phyloP scores from a whole-genome alignment of 2,888 invertebrate genomes.

The Drosophila birchii region DNA sequence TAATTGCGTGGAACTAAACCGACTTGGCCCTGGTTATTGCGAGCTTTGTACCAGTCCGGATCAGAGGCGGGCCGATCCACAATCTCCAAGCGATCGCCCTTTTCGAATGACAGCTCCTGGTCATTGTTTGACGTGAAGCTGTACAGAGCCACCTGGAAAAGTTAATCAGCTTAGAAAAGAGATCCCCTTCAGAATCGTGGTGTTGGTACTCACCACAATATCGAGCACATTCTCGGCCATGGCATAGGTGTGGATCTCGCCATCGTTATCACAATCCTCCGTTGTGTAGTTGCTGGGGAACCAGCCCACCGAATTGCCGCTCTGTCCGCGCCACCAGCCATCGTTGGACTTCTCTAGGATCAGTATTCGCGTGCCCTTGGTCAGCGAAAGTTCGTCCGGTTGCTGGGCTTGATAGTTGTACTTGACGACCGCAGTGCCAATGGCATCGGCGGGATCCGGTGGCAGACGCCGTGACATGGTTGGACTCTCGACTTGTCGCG shows the following conservation, averaged over 20 bases:
- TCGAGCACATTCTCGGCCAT: slow-evolving; percentile 98
- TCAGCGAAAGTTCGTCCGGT: slow-evolving; percentile 96
- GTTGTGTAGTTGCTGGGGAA: slow-evolving; percentile 99
- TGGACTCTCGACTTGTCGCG: slow-evolving; percentile 91
- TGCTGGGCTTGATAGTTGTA: slow-evolving; percentile 98
- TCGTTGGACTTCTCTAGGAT: slow-evolving; percentile 99
- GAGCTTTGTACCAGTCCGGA: slow-evolving; percentile 98
- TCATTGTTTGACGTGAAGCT: slow-evolving; percentile 97
- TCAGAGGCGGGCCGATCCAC: slow-evolving; percentile 98
- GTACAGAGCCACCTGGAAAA: slow-evolving; percentile 91
- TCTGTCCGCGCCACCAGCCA: slow-evolving; percentile 99
- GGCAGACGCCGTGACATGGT: slow-evolving; percentile 90
- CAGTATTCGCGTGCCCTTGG: slow-evolving; percentile 96
- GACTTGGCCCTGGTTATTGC: slow-evolving; percentile 95
- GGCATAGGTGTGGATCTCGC: slow-evolving; percentile 95
- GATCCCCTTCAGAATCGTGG: not conserved
- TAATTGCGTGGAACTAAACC: slow-evolving; percentile 98
- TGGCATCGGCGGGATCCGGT: slow-evolving; percentile 94
- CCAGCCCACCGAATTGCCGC: slow-evolving; percentile 89
- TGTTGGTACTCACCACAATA: slow-evolving; percentile 89
- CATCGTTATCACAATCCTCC: slow-evolving; percentile 94
- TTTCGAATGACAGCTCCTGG: slow-evolving; percentile 98
- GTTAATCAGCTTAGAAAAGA: not conserved
- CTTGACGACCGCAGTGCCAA: slow-evolving; percentile 96
- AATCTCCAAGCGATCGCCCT: slow-evolving; percentile 97